A percentile compares a stretch with the other conserved stretches of the same genome.
These are phyloP conservation scores for Oryzias woworae DNA, from an alignment of 2,113 vertebrate species.

Conservation along the genomic window DNA sequence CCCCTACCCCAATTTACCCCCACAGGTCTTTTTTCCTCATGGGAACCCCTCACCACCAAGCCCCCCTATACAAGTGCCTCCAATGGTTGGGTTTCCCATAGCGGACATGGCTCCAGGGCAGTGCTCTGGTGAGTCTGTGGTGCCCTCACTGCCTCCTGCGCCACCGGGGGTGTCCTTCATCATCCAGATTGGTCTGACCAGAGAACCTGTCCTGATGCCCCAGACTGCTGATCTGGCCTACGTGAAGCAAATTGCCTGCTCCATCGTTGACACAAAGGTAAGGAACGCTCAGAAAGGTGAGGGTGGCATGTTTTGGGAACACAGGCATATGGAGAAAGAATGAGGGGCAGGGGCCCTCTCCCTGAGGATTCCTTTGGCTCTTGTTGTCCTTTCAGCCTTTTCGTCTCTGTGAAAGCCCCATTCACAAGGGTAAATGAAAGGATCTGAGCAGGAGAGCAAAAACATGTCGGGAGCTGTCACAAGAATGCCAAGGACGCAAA, in stretches of 20 bases:
- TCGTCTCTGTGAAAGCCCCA: neutral
- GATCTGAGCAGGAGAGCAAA: neutral
- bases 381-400: neutral
- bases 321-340: constrained; percentile 11
- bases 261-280: constrained; percentile 92
- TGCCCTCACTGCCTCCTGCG: constrained; percentile 42
- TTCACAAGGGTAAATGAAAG: constrained; percentile 4
- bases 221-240: constrained; percentile 83
- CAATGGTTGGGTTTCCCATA: constrained; percentile 44
- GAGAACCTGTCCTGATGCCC: constrained; percentile 86
- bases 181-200: constrained; percentile 89
- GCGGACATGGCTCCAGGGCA: constrained; percentile 57
- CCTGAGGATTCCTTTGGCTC: neutral
- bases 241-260: constrained; percentile 89
- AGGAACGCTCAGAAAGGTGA: constrained; percentile 12
- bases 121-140: constrained; percentile 41
- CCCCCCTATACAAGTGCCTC: constrained; percentile 47
- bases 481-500: constrained; percentile 3
- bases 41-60: constrained; percentile 56
- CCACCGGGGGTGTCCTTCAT: constrained; percentile 85
- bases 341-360: neutral
- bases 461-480: constrained; percentile 1
- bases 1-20: constrained; percentile 66
- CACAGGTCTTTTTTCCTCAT: constrained; percentile 67
- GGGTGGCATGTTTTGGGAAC: constrained; percentile 5